Percentiles rank a stretch among this genome's conserved stretches.
These are phyloP conservation scores for Ypsolopha sequella DNA, from an alignment of 2,888 invertebrate genomes.

Conservation along the genomic window DNA sequence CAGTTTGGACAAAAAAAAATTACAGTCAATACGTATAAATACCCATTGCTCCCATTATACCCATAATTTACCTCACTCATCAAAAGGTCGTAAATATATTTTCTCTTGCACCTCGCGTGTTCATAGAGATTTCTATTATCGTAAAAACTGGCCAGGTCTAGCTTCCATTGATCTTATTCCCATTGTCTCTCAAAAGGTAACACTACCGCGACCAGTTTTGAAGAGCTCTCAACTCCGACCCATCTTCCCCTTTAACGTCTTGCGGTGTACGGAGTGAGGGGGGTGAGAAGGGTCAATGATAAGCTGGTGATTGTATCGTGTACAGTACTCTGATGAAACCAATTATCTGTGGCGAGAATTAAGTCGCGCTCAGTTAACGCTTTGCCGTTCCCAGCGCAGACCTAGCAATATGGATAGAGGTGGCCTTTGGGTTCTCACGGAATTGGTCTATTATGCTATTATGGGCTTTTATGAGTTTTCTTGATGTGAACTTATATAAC, in stretches of 20 bases:
- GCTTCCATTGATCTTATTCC: constrained; percentile 32
- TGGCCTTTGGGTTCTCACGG: neutral
- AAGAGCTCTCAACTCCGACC: neutral
- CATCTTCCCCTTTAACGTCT: neutral
- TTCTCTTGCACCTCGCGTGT: neutral
- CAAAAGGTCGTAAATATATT: constrained; percentile 1
- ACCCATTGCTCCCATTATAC: too few species aligned
- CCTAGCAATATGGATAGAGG: constrained; percentile 11
- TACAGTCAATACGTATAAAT: too few species aligned
- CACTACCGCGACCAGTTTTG: neutral
- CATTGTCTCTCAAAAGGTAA: constrained; percentile 15
- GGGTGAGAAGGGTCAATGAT: neutral
- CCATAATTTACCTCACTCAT: constrained; percentile 15
- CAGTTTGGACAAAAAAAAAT: too few species aligned
- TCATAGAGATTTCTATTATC: constrained; percentile 24
- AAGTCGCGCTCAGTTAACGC: constrained; percentile 34
- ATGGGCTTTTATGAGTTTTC: neutral
- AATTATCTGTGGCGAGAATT: constrained; percentile 53
- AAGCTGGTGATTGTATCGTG: constrained; percentile 3
- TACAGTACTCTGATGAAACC: constrained; percentile 41
- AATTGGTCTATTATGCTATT: neutral
- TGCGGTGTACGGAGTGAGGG: neutral
- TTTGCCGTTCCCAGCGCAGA: constrained; percentile 18
- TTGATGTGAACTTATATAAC: neutral
- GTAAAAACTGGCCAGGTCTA: constrained; percentile 28